Percentiles rank a stretch among this genome's conserved stretches.
These are phyloP conservation scores for Pseudorasbora parva DNA, from an alignment of 2,113 vertebrate species.

Conservation along the genomic window DNA sequence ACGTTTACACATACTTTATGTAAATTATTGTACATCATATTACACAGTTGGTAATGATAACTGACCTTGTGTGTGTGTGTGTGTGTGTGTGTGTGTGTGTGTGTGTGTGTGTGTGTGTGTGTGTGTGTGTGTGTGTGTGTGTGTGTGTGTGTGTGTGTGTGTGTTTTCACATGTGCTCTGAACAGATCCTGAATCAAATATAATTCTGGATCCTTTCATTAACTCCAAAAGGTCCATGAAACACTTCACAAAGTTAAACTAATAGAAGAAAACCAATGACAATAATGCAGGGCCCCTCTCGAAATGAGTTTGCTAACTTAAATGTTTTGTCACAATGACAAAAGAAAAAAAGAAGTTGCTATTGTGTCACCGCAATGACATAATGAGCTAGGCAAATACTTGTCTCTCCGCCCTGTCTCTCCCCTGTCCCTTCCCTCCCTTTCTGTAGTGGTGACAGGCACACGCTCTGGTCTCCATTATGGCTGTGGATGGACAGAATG, in stretches of 20 bases:
- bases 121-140: no score
- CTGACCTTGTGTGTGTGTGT: no score
- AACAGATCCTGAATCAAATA: background rate
- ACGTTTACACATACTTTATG: no score
- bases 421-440: slow-evolving; percentile 66
- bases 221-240: background rate
- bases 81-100: no score
- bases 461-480: slow-evolving; percentile 75
- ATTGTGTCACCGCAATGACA: slow-evolving; percentile 71
- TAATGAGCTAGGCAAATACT: slow-evolving; percentile 77
- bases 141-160: no score
- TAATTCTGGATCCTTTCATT: background rate
- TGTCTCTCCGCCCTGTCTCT: slow-evolving; percentile 65
- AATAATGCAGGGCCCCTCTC: background rate
- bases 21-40: no score
- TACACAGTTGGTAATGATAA: no score
- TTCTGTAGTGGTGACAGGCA: slow-evolving; percentile 77
- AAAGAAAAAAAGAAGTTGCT: slow-evolving; percentile 50
- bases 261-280: slow-evolving; percentile 1
- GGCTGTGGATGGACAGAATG: slow-evolving; percentile 75
- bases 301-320: slow-evolving; percentile 15
- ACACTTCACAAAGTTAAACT: slow-evolving; percentile 7
- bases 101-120: no score
- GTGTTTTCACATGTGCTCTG: no score
- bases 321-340: slow-evolving; percentile 38